These are phyloP conservation scores for Tipula confusa DNA, from an alignment of 2,888 invertebrate species.

Conservation along the genomic window DNA sequence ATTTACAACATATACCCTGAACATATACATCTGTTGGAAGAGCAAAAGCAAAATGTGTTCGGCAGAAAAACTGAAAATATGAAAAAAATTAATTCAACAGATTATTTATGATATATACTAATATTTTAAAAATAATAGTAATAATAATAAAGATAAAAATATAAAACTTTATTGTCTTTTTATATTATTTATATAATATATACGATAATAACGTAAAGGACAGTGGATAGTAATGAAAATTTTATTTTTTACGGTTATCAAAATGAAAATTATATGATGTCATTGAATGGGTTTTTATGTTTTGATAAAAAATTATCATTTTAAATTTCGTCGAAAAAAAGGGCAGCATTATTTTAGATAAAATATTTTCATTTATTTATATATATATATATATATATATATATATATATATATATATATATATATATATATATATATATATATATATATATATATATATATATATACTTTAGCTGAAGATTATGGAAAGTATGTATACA, in stretches of 20 bases:
- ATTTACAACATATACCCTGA: background rate
- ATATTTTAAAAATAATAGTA: background rate
- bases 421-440: too few species aligned
- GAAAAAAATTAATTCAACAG: slow-evolving; percentile 15
- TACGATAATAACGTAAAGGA: background rate
- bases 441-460: too few species aligned
- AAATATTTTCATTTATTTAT: too few species aligned
- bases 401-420: too few species aligned
- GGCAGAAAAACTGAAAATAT: background rate
- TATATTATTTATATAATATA: background rate
- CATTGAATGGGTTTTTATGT: background rate
- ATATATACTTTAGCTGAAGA: too few species aligned
- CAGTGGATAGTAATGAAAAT: background rate
- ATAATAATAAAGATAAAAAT: background rate
- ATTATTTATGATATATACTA: background rate
- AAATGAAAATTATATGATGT: slow-evolving; percentile 12
- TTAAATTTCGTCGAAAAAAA: too few species aligned
- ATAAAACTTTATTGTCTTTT: slow-evolving; percentile 3
- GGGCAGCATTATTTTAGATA: too few species aligned
- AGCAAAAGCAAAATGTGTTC: background rate
- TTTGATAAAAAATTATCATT: background rate
- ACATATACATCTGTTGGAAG: background rate
- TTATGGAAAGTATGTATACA: too few species aligned
- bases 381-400: too few species aligned
- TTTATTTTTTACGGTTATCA: background rate